phyloP scores from a whole-genome alignment of 2,113 vertebrate genomes.

The Ptychochromis oligacanthus region DNA sequence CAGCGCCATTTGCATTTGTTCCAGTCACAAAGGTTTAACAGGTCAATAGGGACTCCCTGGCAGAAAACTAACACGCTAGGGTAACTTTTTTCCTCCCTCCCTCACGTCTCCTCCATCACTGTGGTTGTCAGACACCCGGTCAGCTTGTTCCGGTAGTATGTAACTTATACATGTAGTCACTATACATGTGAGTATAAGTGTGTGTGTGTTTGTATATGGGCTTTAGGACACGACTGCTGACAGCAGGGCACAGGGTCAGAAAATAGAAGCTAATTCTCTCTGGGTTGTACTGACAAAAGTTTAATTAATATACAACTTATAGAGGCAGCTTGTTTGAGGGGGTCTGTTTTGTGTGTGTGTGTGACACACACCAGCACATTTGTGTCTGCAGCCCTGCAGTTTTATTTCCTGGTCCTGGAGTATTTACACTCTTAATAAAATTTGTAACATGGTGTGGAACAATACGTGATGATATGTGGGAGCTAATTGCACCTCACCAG shows the following conservation, averaged over 20 bases:
- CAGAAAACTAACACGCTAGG: conserved; percentile 78
- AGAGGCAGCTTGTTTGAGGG: conserved; percentile 44
- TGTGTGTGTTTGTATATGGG: conserved; percentile 34
- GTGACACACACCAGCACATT: background rate
- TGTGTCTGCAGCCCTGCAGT: conserved; percentile 14
- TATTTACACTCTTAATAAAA: conserved; percentile 45
- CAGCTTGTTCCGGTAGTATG: conserved; percentile 45
- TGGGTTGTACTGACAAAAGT: conserved; percentile 62
- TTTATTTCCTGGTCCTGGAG: conserved; percentile 38
- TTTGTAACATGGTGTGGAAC: conserved; percentile 27
- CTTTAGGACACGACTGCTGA: conserved; percentile 52
- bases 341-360: conserved; percentile 17
- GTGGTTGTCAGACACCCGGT: conserved; percentile 67
- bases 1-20: conserved; percentile 96
- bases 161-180: conserved; percentile 56
- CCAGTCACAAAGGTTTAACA: conserved; percentile 96
- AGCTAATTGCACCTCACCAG: conserved; percentile 38
- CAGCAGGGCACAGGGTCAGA: conserved; percentile 50
- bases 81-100: conserved; percentile 49
- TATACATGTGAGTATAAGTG: conserved; percentile 32
- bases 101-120: conserved; percentile 59
- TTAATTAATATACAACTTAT: conserved; percentile 72
- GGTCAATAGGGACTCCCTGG: conserved; percentile 90
- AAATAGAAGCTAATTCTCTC: conserved; percentile 58
- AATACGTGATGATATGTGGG: conserved; percentile 31